These are phyloP conservation scores for Nesogale talazaci DNA, from an alignment of 2,113 vertebrate species.

Conservation along the genomic window DNA sequence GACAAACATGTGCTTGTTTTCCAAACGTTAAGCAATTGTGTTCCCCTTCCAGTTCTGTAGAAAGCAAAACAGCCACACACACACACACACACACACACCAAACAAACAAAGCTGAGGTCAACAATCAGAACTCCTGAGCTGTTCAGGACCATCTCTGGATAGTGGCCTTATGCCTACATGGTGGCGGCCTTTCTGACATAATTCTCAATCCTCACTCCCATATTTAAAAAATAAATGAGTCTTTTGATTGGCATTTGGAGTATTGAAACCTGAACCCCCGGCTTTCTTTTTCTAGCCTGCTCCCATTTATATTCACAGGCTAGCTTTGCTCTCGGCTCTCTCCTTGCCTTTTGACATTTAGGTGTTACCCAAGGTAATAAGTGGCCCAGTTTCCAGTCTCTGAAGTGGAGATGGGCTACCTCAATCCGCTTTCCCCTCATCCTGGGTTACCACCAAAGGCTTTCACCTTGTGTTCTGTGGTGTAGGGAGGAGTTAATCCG, in stretches of 20 bases:
- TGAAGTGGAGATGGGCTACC: conserved; percentile 66
- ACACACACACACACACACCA: no score
- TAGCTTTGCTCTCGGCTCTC: conserved; percentile 73
- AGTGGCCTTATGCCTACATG: conserved; percentile 58
- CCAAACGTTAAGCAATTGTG: conserved; percentile 24
- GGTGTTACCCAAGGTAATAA: conserved; percentile 77
- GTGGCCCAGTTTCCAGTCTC: conserved; percentile 72
- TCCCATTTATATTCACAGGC: conserved; percentile 80
- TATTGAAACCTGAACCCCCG: conserved; percentile 79
- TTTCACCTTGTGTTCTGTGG: conserved; percentile 69
- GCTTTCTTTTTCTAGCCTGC: conserved; percentile 80
- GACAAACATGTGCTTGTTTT: neutral
- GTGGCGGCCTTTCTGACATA: conserved; percentile 56
- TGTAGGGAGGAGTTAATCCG: conserved; percentile 63
- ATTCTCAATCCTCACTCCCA: conserved; percentile 68
- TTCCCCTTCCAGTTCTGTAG: no score
- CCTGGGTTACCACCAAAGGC: conserved; percentile 38
- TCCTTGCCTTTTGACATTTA: conserved; percentile 80
- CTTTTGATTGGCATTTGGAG: conserved; percentile 82
- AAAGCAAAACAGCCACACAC: no score
- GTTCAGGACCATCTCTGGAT: conserved; percentile 36
- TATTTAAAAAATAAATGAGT: conserved; percentile 81
- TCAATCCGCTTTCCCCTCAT: conserved; percentile 34
- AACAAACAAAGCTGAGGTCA: conserved; percentile 30
- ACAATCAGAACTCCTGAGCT: conserved; percentile 47